phyloP scores from a whole-genome alignment of 2,797 vertebrate genomes.

The Anas georgica region DNA sequence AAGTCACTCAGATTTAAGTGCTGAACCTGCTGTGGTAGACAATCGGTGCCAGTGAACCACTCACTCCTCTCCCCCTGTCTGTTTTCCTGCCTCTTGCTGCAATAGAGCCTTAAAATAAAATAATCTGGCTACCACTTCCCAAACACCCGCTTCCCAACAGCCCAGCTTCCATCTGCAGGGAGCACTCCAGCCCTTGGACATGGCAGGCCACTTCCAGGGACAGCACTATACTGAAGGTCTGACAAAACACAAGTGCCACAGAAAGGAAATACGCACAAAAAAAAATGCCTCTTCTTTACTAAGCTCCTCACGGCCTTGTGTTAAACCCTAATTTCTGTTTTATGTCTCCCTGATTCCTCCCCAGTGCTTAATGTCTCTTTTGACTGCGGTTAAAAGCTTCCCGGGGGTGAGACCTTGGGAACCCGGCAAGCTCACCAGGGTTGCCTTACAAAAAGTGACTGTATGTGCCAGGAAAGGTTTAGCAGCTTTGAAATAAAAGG shows the following conservation, averaged over 20 bases:
- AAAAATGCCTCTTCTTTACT: background rate
- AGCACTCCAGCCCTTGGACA: constrained; percentile 59
- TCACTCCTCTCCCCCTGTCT: constrained; percentile 72
- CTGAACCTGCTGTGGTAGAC: constrained; percentile 76
- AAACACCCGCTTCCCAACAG: constrained; percentile 68
- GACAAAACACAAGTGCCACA: background rate
- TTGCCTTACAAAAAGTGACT: constrained; percentile 65
- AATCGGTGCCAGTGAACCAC: constrained; percentile 72
- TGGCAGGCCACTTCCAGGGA: background rate
- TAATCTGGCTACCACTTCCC: constrained; percentile 74
- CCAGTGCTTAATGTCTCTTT: constrained; percentile 37
- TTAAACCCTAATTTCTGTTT: constrained; percentile 58
- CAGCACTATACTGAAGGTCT: background rate
- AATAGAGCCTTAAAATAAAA: constrained; percentile 74
- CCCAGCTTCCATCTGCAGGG: constrained; percentile 65
- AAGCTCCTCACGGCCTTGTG: background rate
- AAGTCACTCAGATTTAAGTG: constrained; percentile 71
- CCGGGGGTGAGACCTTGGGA: constrained; percentile 52
- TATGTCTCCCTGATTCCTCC: constrained; percentile 45
- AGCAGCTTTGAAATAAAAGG: constrained; percentile 60
- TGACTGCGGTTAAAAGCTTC: constrained; percentile 58
- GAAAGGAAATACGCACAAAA: background rate
- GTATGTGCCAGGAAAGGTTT: constrained; percentile 61
- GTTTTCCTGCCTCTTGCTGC: constrained; percentile 73
- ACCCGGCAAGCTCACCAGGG: constrained; percentile 28